Base-by-base conservation (phyloP, 2,888 invertebrate species). In the Galerucella pusilla region DNA sequence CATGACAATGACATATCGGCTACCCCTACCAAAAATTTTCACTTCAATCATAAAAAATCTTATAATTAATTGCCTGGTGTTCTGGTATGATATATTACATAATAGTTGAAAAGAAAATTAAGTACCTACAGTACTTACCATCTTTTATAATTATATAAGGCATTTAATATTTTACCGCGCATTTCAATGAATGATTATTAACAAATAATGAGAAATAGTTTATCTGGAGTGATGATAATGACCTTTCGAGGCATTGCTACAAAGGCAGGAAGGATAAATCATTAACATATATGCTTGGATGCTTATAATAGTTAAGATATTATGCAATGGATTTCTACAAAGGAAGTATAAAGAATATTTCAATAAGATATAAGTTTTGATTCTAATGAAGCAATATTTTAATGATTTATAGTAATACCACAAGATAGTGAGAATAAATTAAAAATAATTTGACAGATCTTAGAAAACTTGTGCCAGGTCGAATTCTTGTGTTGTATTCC, bases 151-250 rank as follows among this genome's bases (percentile, higher is more conserved):
- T 73, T 49, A 73, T 73, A 75, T 73, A 66, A 45, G 65, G 66
- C 72, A 61, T 67, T 61, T 66, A 73, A 66, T 46, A 67, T 70
- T 70, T 57, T 59, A 63, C 49, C 60, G 69, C 65, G 61, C 54
- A 63, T 64, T 70, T 75, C 73, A 66, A 73, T 70, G 70, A 73
- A 75, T 73, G 57, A 75, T 75, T 73, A 75, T 75, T 73, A 70
- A 63, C 66, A 70, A 66, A 68, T 75, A 75, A 71, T 75, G 63
- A 68, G 74, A 57, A 66, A 71, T 74, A 74, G 70, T 74, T 73
- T 63, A 57, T 67, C 61, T 45, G 16, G 45, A 75, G 67, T 70
- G 61, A 73, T 63, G 70, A 75, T 75, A 73, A 73, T 73, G 70
- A 75, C 73, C 75, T 73, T 63, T 61, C 28, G 69, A 68, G 69